These are phyloP conservation scores for Oreotrochilus melanogaster DNA, from an alignment of 2,113 vertebrate genomes.

Conservation along the genomic window DNA sequence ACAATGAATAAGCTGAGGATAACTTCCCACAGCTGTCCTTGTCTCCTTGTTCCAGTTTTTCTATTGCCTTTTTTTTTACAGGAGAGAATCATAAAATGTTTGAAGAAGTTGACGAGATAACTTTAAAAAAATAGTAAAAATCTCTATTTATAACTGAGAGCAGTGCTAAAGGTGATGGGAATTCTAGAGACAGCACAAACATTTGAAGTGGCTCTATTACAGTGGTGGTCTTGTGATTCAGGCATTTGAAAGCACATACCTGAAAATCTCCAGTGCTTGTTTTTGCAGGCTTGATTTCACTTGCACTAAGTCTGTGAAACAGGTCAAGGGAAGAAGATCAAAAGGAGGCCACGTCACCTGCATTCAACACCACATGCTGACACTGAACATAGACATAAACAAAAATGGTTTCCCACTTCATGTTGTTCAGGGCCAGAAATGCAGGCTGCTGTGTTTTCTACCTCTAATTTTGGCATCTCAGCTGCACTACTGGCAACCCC, in stretches of 20 bases:
- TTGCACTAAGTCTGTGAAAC: neutral
- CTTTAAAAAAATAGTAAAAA: neutral
- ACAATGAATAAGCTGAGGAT: neutral
- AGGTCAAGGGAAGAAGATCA: neutral
- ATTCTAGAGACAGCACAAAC: neutral
- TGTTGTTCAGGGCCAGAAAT: conserved; percentile 15
- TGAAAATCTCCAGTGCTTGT: neutral
- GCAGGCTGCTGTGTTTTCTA: conserved; percentile 25
- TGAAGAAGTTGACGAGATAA: neutral
- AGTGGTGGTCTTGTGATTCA: neutral
- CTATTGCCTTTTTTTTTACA: neutral
- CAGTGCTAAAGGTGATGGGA: neutral
- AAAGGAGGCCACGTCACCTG: neutral
- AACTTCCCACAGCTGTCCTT: neutral
- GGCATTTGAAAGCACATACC: neutral
- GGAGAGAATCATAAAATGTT: neutral
- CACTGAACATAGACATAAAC: neutral
- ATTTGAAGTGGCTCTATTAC: neutral
- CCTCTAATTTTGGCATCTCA: neutral
- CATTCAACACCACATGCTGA: neutral
- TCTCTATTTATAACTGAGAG: neutral
- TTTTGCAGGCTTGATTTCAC: neutral
- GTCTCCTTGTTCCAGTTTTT: neutral
- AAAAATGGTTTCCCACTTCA: conserved; percentile 38
- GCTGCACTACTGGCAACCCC: conserved; percentile 4